A percentile compares a stretch with the other conserved stretches of the same genome.
Evolutionary conservation across 1,140 invertebrate genomes (phyloP).

Genomic region (Drosophila melanogaster): Release_6_plus_ISO1_MT NC_004354.4:20875001-20875500

Average conservation of each 20-base stretch:
- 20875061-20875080: conserved; percentile 21
- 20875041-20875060: conserved; percentile 19
- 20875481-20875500: no score
- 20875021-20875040: background rate
- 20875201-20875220: conserved; percentile 19
- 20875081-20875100: conserved; percentile 54
- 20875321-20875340: no score
- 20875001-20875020: conserved; percentile 49
- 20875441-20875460: no score
- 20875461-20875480: no score
- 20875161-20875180: conserved; percentile 74
- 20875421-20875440: no score
- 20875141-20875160: conserved; percentile 48
- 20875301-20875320: conserved; percentile 85
- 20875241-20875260: conserved; percentile 87
- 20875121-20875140: conserved; percentile 17
- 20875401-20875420: no score
- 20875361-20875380: no score
- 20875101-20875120: conserved; percentile 40
- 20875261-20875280: conserved; percentile 94
- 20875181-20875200: conserved; percentile 76
- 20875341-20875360: no score
- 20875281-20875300: conserved; percentile 92
- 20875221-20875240: conserved; percentile 85
- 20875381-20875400: no score